Percentiles rank a stretch among this genome's conserved stretches.
Conservation (phyloP, 2,888 invertebrate genomes). For the Limulus polyphemus region DNA sequence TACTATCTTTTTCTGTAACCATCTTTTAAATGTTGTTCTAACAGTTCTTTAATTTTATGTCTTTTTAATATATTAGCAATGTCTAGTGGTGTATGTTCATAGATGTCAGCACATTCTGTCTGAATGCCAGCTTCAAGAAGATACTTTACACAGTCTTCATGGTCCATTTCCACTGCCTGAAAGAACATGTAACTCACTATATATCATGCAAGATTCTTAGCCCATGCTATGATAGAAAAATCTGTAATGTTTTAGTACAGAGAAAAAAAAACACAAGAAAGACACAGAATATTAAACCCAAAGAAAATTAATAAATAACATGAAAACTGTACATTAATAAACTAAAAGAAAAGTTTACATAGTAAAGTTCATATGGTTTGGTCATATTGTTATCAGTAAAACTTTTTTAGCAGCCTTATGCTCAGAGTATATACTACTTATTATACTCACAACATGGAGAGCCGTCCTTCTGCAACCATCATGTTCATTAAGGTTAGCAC, state of each 20-base stretch:
- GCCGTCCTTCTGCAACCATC: constrained; percentile 55
- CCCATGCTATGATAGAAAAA: too few relatives aligned
- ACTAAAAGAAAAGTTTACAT: too few relatives aligned
- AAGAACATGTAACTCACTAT: neutral
- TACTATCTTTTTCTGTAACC: too few relatives aligned
- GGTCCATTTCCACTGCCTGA: constrained; percentile 4
- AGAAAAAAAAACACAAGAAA: neutral
- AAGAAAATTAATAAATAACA: too few relatives aligned
- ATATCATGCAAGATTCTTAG: too few relatives aligned
- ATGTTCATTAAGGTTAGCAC: constrained; percentile 49
- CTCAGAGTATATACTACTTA: neutral
- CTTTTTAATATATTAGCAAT: neutral
- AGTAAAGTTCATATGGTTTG: too few relatives aligned
- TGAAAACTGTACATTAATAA: too few relatives aligned
- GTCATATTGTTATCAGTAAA: too few relatives aligned
- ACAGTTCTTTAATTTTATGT: neutral
- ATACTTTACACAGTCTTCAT: neutral
- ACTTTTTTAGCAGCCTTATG: neutral
- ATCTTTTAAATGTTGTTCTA: neutral
- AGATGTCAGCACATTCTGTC: neutral
- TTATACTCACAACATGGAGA: constrained; percentile 43
- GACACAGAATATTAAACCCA: neutral
- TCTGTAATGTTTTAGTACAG: too few relatives aligned
- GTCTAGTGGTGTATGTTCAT: constrained; percentile 1
- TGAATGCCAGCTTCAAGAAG: neutral